These are phyloP conservation scores for Poecile atricapillus DNA, from an alignment of 2,113 vertebrate species.

Conservation along the genomic window DNA sequence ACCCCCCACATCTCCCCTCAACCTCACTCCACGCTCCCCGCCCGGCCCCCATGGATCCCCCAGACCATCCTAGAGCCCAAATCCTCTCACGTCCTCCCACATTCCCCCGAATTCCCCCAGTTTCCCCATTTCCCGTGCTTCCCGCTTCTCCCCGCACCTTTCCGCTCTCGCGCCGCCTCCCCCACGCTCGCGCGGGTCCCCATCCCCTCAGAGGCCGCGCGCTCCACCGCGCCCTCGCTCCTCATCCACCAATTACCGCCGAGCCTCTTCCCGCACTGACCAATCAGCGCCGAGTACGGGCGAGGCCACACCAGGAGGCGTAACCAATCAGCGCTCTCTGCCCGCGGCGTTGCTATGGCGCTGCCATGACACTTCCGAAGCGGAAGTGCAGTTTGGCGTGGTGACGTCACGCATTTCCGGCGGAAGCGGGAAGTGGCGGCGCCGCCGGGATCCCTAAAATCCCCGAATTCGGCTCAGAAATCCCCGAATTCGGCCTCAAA, in stretches of 20 bases:
- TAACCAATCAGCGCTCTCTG: neutral
- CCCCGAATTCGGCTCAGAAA: neutral
- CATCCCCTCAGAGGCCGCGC: neutral
- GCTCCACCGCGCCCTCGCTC: too few relatives aligned
- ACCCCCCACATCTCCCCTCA: too few relatives aligned
- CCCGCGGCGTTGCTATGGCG: neutral
- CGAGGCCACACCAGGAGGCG: neutral
- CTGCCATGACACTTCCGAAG: neutral
- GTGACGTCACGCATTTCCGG: neutral
- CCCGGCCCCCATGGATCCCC: too few relatives aligned
- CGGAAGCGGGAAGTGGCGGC: neutral
- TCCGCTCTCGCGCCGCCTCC: neutral
- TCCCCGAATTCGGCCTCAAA: neutral
- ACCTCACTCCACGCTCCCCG: too few relatives aligned
- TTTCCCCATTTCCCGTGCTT: too few relatives aligned
- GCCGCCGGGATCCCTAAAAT: neutral
- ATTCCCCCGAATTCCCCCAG: too few relatives aligned
- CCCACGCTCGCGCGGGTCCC: neutral
- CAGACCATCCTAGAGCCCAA: too few relatives aligned
- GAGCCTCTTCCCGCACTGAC: accelerated
- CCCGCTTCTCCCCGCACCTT: too few relatives aligned
- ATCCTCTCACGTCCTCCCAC: too few relatives aligned
- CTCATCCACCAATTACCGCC: neutral
- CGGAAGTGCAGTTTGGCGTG: neutral
- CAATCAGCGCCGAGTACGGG: accelerated